Conservation (phyloP, 2,113 vertebrate genomes). For the Aviceda subcristata region DNA sequence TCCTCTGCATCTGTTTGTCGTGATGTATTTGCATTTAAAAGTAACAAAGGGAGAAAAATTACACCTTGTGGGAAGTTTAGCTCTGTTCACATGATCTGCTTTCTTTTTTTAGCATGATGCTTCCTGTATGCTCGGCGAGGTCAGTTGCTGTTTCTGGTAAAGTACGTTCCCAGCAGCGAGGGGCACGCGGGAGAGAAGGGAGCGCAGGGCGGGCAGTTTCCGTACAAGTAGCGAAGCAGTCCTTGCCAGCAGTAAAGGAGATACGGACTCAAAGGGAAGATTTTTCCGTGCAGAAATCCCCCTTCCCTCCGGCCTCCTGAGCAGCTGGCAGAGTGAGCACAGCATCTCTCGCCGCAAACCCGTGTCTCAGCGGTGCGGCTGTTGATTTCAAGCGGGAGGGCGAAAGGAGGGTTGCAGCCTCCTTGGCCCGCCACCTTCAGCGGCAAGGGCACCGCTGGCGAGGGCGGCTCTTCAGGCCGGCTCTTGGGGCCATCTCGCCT, state of each 20-base stretch:
- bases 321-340: neutral
- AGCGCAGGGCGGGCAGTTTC: neutral
- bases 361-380: accelerated
- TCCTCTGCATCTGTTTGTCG: neutral
- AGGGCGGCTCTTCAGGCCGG: accelerated
- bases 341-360: neutral
- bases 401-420: neutral
- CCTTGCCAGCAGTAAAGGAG: neutral
- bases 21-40: constrained; percentile 1
- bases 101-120: neutral
- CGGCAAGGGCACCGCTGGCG: accelerated
- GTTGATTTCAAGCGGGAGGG: neutral
- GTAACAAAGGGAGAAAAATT: neutral
- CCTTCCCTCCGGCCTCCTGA: neutral
- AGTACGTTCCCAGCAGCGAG: neutral
- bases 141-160: neutral
- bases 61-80: neutral
- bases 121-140: neutral
- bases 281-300: neutral
- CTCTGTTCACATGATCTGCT: neutral
- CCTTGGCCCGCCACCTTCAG: neutral
- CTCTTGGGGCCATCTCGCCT: accelerated
- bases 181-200: neutral
- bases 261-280: neutral
- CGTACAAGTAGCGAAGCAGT: neutral